These are phyloP conservation scores for Ericerus pela DNA, from an alignment of 1,140 invertebrate genomes.

Conservation along the genomic window DNA sequence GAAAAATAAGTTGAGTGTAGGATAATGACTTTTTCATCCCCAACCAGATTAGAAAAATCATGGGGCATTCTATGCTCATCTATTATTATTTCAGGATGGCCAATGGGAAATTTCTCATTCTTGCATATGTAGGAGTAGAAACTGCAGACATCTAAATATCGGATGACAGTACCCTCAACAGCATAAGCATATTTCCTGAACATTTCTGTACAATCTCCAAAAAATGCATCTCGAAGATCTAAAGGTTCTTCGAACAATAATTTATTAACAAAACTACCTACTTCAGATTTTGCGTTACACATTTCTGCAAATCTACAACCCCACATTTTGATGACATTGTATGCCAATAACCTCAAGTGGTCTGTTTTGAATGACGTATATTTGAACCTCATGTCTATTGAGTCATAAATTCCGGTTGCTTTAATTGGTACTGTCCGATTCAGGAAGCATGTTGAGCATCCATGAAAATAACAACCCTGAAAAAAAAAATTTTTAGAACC, in stretches of 20 bases:
- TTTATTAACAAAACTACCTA: neutral
- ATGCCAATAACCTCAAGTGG: neutral
- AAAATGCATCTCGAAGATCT: conserved; percentile 7
- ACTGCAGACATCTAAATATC: too few relatives aligned
- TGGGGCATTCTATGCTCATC: conserved; percentile 18
- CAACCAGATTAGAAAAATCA: conserved; percentile 15
- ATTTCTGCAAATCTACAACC: neutral
- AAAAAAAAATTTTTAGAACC: neutral
- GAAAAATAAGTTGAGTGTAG: conserved; percentile 28
- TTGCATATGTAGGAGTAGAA: conserved; percentile 28
- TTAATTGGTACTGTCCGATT: neutral
- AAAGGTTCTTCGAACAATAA: neutral
- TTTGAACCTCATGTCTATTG: neutral
- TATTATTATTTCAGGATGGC: conserved; percentile 28
- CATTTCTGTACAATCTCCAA: conserved; percentile 3
- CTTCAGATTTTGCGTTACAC: neutral
- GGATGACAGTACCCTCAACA: conserved; percentile 19
- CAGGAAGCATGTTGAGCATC: conserved; percentile 8
- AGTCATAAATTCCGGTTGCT: neutral
- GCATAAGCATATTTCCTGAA: conserved; percentile 17
- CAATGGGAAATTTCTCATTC: conserved; percentile 26
- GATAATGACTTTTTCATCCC: conserved; percentile 25
- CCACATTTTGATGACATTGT: neutral
- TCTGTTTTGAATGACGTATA: neutral
- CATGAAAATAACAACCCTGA: conserved; percentile 17